phyloP scores from a whole-genome alignment of 2,797 vertebrate species.

The Hypotaenidia okinawae region DNA sequence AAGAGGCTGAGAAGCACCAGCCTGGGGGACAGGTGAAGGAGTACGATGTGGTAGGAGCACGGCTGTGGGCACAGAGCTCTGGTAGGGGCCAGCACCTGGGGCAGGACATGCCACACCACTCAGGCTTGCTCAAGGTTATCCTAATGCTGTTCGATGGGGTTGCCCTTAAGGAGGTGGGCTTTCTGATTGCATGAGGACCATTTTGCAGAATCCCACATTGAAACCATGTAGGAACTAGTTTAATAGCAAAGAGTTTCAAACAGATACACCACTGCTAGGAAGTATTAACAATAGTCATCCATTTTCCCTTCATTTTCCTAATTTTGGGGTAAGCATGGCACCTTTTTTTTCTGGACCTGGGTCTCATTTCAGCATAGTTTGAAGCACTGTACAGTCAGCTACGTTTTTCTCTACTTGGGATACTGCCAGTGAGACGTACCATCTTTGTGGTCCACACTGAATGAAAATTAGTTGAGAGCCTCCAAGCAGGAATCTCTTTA shows the following conservation, averaged over 20 bases:
- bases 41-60: rapidly evolving
- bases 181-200: neutral
- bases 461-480: neutral
- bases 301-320: neutral
- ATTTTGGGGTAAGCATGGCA: neutral
- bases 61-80: neutral
- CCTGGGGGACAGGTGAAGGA: neutral
- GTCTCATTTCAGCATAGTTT: neutral
- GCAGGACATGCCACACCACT: neutral
- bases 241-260: no score
- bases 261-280: neutral
- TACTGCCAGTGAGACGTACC: neutral
- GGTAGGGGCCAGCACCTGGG: neutral
- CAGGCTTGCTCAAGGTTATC: neutral
- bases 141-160: rapidly evolving
- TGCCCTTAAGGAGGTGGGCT: neutral
- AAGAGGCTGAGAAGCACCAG: neutral
- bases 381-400: neutral
- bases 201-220: neutral
- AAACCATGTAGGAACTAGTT: neutral
- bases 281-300: neutral
- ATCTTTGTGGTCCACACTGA: neutral
- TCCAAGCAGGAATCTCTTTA: neutral
- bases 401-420: neutral
- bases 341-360: neutral